These are phyloP conservation scores for Aldabrachelys gigantea DNA, from an alignment of 2,113 vertebrate genomes.

Conservation along the genomic window DNA sequence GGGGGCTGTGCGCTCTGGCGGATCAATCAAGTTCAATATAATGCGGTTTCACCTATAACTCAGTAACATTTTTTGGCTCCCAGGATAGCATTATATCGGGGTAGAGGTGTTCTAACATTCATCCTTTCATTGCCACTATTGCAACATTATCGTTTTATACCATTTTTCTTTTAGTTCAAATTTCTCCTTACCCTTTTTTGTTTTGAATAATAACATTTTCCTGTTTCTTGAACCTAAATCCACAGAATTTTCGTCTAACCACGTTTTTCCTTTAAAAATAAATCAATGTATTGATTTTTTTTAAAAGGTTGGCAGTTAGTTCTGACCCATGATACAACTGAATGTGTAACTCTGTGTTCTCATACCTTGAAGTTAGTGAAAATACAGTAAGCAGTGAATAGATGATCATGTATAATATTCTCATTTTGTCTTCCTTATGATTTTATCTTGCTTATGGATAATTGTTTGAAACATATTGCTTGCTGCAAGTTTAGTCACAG, in stretches of 20 bases:
- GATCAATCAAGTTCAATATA: too few relatives aligned
- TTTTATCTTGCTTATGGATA: not conserved
- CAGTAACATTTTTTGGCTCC: too few relatives aligned
- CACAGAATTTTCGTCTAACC: not conserved
- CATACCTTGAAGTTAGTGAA: not conserved
- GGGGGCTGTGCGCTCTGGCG: too few relatives aligned
- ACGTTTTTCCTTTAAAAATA: not conserved
- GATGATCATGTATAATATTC: not conserved
- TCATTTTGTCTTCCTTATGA: not conserved
- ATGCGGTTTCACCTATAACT: too few relatives aligned
- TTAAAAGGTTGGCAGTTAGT: not conserved
- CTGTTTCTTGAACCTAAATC: not conserved
- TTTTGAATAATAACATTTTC: not conserved
- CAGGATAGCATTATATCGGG: too few relatives aligned
- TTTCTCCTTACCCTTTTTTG: accelerated
- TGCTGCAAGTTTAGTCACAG: not conserved
- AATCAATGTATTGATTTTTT: not conserved
- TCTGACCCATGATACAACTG: not conserved
- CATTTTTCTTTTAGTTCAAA: conserved; percentile 24
- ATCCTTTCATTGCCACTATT: not conserved
- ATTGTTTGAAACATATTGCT: not conserved
- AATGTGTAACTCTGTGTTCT: not conserved
- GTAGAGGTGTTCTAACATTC: not conserved
- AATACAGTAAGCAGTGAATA: not conserved
- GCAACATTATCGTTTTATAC: conserved; percentile 1